Conservation (phyloP, 2,888 invertebrate species). For the Cremastinae sp. region DNA sequence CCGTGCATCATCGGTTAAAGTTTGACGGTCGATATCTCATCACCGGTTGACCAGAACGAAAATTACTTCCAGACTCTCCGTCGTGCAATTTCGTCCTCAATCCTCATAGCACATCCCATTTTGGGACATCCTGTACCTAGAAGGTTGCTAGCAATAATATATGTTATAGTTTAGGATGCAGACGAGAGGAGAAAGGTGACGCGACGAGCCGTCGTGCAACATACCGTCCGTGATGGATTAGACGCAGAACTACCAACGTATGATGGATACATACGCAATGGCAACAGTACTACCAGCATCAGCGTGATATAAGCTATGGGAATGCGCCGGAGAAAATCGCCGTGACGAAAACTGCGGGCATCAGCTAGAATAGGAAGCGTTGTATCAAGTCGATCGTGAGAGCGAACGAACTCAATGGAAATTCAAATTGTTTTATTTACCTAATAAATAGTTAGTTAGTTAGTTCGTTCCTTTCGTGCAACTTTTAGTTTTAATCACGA, state of each 20-base stretch:
- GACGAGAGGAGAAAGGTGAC: slow-evolving; percentile 38
- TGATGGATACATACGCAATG: slow-evolving; percentile 67
- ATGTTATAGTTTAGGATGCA: slow-evolving; percentile 27
- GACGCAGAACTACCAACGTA: slow-evolving; percentile 68
- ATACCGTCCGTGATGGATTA: slow-evolving; percentile 70
- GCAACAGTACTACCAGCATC: slow-evolving; percentile 25
- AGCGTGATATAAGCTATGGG: slow-evolving; percentile 26
- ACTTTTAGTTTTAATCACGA: too few relatives aligned
- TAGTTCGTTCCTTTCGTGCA: too few relatives aligned
- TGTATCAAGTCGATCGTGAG: slow-evolving; percentile 6
- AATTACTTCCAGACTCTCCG: too few relatives aligned
- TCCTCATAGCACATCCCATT: too few relatives aligned
- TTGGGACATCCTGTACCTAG: too few relatives aligned
- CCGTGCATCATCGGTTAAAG: too few relatives aligned
- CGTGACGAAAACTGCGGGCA: slow-evolving; percentile 43
- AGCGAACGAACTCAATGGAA: neutral
- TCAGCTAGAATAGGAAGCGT: slow-evolving; percentile 35
- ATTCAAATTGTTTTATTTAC: neutral
- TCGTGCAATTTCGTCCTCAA: too few relatives aligned
- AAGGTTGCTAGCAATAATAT: neutral
- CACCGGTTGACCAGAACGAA: too few relatives aligned
- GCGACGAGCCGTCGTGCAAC: slow-evolving; percentile 36
- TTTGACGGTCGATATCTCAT: too few relatives aligned
- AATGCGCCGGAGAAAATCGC: slow-evolving; percentile 38
- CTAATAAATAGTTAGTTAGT: too few relatives aligned